Evolutionary conservation across 2,888 invertebrate genomes (phyloP), one percentile per base, ranked within the genome.

Genomic region (Hemicrepidius hirtus): DNA sequence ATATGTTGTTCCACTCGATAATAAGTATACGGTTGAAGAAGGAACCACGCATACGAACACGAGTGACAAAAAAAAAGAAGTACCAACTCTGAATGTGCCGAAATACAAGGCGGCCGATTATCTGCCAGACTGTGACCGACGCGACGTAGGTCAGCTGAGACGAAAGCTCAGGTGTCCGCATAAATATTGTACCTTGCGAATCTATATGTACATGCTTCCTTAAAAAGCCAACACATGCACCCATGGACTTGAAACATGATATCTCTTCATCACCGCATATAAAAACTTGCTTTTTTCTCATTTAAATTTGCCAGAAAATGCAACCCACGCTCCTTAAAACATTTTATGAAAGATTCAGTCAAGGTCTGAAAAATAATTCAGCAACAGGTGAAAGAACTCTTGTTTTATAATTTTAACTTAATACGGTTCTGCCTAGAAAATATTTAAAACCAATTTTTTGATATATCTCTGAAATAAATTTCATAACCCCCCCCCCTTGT

Each of bases 71-170:
- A 66, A 72, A 73, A 65, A 72, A 69, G 70, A 68, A 67, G 68
- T 46, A 32, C 13, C 28, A n/a, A n/a, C 20, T 65, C 71, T 63
- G 76, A 76, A 76, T 80, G 79, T 79, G 79, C 80, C 79, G 80
- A 81, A 81, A 80, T 79, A 71, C 75, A 77, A 79, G 75, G 77
- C 78, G 77, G 73, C 78, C 80, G 79, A 81, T 81, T 82, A 80
- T 79, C 78, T 76, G 65, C 77, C 79, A 82, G 82, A 82, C 83
- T 82, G 82, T 83, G 82, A 83, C 83, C 80, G 80, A 78, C 78
- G 80, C 80, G 80, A 78, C 78, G 80, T 80, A 82, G 81, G 80
- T 82, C 81, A 81, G 74, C 76, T 78, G 79, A 75, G 69, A 78
- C 77, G 73, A 78, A 73, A 76, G 71, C 70, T 74, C 75, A 74